A percentile compares a stretch with the other conserved stretches of the same genome.
Conservation (phyloP, 2,888 invertebrate genomes). For the Meta bourneti region DNA sequence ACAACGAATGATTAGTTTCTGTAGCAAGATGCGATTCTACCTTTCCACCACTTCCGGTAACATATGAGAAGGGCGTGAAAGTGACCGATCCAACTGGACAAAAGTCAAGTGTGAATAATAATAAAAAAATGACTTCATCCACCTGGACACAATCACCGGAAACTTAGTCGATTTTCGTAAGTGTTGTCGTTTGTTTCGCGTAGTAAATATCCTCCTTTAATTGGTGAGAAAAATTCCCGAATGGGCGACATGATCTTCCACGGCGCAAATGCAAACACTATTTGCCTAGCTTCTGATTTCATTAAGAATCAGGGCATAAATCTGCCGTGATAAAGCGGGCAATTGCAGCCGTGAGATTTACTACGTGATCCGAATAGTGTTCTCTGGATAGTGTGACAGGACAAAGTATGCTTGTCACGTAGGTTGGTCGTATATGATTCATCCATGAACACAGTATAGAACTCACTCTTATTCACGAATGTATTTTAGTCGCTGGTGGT, state of each 20-base stretch:
- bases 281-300: conserved; percentile 18
- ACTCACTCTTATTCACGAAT: neutral
- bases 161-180: conserved; percentile 49
- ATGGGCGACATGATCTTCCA: neutral
- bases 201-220: conserved; percentile 9
- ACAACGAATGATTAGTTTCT: too few relatives aligned
- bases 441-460: neutral
- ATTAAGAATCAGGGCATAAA: conserved; percentile 59
- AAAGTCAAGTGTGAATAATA: neutral
- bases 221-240: conserved; percentile 39
- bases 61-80: neutral
- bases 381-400: neutral
- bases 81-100: neutral
- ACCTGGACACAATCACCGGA: conserved; percentile 53
- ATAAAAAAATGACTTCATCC: neutral
- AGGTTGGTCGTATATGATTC: neutral
- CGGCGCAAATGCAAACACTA: neutral
- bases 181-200: conserved; percentile 5
- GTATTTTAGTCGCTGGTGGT: neutral
- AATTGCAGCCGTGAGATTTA: neutral
- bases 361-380: conserved; percentile 27
- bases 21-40: neutral
- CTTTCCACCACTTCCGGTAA: conserved; percentile 1
- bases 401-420: neutral
- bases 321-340: neutral